A percentile compares a stretch with the other conserved stretches of the same genome.
Evolutionary conservation across 1,140 invertebrate species (phyloP).

Genomic region (Drosophila bocqueti): DNA sequence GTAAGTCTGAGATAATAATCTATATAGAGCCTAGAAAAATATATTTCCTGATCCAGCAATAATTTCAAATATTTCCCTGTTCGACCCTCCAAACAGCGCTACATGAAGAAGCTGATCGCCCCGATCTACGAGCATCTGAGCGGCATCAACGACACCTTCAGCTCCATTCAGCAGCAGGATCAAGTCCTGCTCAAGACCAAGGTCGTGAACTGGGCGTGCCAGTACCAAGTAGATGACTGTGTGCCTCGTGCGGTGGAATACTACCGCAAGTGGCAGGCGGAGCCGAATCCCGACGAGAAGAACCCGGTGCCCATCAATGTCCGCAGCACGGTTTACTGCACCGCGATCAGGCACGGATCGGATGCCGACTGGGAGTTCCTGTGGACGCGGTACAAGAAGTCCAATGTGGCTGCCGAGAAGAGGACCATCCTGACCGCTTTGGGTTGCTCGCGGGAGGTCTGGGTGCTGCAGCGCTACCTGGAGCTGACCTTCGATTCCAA

Average conservation of each 20-base stretch:
- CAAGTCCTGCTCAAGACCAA: constrained; percentile 87
- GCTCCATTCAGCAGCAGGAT: constrained; percentile 83
- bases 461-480: constrained; percentile 90
- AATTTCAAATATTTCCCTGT: not conserved
- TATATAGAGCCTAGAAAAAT: not conserved
- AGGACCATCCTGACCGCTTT: constrained; percentile 88
- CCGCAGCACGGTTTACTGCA: constrained; percentile 91
- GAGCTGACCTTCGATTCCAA: constrained; percentile 87
- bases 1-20: constrained; percentile 53
- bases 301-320: constrained; percentile 91
- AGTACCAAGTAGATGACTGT: constrained; percentile 87
- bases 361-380: constrained; percentile 93
- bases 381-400: constrained; percentile 89
- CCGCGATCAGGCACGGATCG: constrained; percentile 89
- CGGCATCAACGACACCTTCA: constrained; percentile 85
- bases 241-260: constrained; percentile 87
- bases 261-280: constrained; percentile 87
- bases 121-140: constrained; percentile 87
- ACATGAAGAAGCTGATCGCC: constrained; percentile 86
- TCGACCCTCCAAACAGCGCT: constrained; percentile 84
- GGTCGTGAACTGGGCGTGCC: constrained; percentile 88
- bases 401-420: constrained; percentile 90
- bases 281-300: constrained; percentile 86
- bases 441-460: constrained; percentile 90
- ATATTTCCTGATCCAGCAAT: not conserved